Base-by-base conservation (phyloP, 2,888 invertebrate genomes). In the Dichetophora obliterata region DNA sequence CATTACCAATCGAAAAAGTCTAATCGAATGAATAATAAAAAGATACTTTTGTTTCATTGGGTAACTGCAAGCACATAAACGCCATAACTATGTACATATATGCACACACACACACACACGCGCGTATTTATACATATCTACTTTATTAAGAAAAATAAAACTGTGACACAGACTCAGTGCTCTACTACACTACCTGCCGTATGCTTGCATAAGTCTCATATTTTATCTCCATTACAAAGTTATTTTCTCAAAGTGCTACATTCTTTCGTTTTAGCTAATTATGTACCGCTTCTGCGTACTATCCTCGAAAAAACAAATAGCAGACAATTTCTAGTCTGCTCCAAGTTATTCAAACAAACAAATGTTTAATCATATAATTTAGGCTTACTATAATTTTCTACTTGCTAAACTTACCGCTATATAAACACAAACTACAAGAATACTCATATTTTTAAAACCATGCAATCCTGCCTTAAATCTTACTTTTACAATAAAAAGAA, bases 171-270 rank as follows among this genome's bases (percentile, higher is more conserved):
- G 11, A 2, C 43, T 43, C 43, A 66, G 19, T 66, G 66, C 66
- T 34, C 66, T 43, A 66, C 66, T 66, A 66, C 66, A 66, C 34
- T 43, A 66, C 66, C 66, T 66, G 66, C 66, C 66, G 66, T 66
- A 66, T 66, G n/a, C n/a, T 66, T 66, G 66, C 66, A 66, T 66
- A 66, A 66, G 66, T 66, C 22, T 37, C 65, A 31, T n/a, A n/a
- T 16, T 19, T 11, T 6, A 19, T 11, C 34, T 37, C 24, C 16
- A 34, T 37, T 8, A 43, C 11, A 2, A 11, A 43, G 2, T 11
- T 43, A 1, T 43, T 14, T 43, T 43, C 43, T 43, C 43, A 43
- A 43, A 43, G 11, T 43, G 2, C 14, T 43, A 43, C 14, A 8
- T 54, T 14, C 54, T 54, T 1, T 22, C 19, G 6, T 2, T 22